Evolutionary conservation across 2,113 vertebrate genomes (phyloP), one percentile per base, ranked within the genome.

Genomic region (Heterotis niloticus): DNA sequence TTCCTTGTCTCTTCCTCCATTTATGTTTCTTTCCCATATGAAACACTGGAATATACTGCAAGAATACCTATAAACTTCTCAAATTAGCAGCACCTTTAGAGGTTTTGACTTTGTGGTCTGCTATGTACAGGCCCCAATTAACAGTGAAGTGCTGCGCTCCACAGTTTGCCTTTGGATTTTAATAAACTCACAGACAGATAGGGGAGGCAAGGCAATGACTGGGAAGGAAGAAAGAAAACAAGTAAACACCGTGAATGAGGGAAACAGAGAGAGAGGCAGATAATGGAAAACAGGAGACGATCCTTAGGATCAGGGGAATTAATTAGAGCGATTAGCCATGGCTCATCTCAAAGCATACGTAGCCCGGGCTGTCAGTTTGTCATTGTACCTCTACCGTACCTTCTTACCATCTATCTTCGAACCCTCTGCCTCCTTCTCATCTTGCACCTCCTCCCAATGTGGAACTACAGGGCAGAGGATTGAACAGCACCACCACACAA

Each of bases 31-130:
- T 44, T 44, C 34, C 34, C 7, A 7, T 7, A 44, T 44, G 34
- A 44, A 44, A 44, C 7, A 44, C 34, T 44, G 34, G 34, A 44
- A 44, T 44, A 44, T 44, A 44, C 3, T 44, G 34, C 34, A 4
- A 4, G 34, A 44, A 44, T 44, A 44, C 34, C 7, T 4, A 7
- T 7, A 44, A 44, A 44, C 34, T 7, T 44, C 34, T 44, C 34
- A 44, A 44, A 44, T 44, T 44, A 44, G 34, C 64, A 70, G 67
- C 75, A 77, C 80, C 75, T 81, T 54, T 13, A 28, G 29, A 28
- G 67, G 65, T 29, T 75, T 59, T 79, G 81, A 79, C 81, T 72
- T 65, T 59, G 72, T 24, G 72, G 71, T 73, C 72, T 78, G 79
- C 57, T 52, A 51, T 23, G 54, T 57, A 68, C 78, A 82, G 72